Base-by-base conservation (phyloP, 1,140 invertebrate species). In the Maniola jurtina region DNA sequence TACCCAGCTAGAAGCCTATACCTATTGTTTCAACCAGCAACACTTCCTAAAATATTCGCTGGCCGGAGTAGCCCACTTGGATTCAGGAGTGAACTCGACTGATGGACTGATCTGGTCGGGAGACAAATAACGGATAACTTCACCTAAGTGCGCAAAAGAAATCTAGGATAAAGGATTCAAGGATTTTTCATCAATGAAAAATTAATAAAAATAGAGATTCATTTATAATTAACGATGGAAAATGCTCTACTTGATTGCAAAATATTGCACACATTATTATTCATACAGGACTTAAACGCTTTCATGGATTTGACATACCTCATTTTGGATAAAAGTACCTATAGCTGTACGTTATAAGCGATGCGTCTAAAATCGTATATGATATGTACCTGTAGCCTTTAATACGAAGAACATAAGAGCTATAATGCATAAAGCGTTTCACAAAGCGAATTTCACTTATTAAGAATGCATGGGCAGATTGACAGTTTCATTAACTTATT, bases 261-360 rank as follows among this genome's bases (percentile, higher is more conserved):
- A 11, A 67, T 67, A 75, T 68, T 73, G 66, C 45, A 69, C 54
- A 54, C 66, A 70, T 73, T 70, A 74, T 70, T 72, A 77, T 72
- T 74, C 67, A 77, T 69, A 61, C 52, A 47, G 54, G 64, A 63
- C 72, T 74, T 74, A 72, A 65, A 48, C 57, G 57, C 47, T 71
- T 61, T 60, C 64, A 10, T 55, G 67, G 48, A 69, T 48, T 61
- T 71, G 68, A 73, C 68, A 64, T 64, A 58, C 7, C 60, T 38
- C 55, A 73, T 69, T 71, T 66, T 63, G 10, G 16, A 52, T 45
- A 45, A 5, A 9, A 42, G 40, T 6, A 9, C 5, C 36, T 9
- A 45, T 45, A 45, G 42, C n/a, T n/a, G 5, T n/a, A n/a, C 13
- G 42, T 6, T n/a, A 8, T 0, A 45, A 13, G 1, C 42, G 13